Conservation (phyloP, 1,140 invertebrate genomes). For the Maniola jurtina region DNA sequence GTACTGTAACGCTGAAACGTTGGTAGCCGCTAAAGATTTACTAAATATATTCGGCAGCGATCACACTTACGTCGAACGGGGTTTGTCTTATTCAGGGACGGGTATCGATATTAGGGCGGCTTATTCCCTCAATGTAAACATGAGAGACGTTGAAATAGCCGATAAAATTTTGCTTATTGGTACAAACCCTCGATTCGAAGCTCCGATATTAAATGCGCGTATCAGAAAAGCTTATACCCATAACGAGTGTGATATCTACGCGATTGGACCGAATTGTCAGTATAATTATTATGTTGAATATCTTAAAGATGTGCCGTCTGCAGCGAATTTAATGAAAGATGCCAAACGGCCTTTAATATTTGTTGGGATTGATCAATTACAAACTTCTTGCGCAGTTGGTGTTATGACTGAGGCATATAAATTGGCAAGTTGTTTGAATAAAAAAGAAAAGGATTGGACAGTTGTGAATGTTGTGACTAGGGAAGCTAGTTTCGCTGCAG, state of each 20-base stretch:
- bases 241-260: constrained; percentile 80
- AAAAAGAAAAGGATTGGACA: constrained; percentile 42
- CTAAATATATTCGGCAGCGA: constrained; percentile 84
- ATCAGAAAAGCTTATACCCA: constrained; percentile 84
- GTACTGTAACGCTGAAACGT: constrained; percentile 83
- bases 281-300: constrained; percentile 81
- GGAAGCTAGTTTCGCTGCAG: constrained; percentile 66
- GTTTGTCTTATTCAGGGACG: constrained; percentile 39
- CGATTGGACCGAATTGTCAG: constrained; percentile 84
- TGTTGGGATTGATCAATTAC: constrained; percentile 80
- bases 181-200: constrained; percentile 88
- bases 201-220: constrained; percentile 87
- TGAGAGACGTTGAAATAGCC: constrained; percentile 81
- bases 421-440: constrained; percentile 45
- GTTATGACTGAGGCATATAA: constrained; percentile 73
- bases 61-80: constrained; percentile 55
- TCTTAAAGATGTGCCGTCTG: constrained; percentile 76
- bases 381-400: constrained; percentile 63
- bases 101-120: constrained; percentile 51
- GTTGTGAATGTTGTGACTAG: constrained; percentile 58
- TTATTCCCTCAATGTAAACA: constrained; percentile 60
- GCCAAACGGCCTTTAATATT: constrained; percentile 86
- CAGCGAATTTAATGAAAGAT: constrained; percentile 46
- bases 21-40: constrained; percentile 86
- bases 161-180: constrained; percentile 86